Conservation (phyloP, 2,888 invertebrate genomes). For the Emmelina monodactyla region DNA sequence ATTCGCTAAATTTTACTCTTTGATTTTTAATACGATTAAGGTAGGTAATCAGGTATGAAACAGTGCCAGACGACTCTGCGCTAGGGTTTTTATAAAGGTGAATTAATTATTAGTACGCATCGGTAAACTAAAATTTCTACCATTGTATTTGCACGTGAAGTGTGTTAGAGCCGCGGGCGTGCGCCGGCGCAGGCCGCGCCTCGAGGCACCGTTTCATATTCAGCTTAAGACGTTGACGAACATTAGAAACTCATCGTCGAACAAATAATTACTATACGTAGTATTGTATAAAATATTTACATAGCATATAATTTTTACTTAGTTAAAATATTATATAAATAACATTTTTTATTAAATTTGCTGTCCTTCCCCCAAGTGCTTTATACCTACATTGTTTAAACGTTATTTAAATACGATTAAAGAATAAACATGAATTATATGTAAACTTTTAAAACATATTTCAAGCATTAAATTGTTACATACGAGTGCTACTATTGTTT, state of each 20-base stretch:
- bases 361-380: conserved; percentile 69
- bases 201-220: conserved; percentile 40
- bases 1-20: conserved; percentile 66
- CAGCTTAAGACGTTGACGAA: conserved; percentile 51
- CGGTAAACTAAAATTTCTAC: conserved; percentile 60
- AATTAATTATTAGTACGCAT: conserved; percentile 62
- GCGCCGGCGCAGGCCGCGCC: conserved; percentile 10
- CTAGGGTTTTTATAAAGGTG: conserved; percentile 64
- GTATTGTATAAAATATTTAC: conserved; percentile 65
- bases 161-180: conserved; percentile 23
- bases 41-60: conserved; percentile 55
- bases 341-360: conserved; percentile 67
- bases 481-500: conserved; percentile 47
- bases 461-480: conserved; percentile 58
- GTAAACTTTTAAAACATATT: conserved; percentile 59
- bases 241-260: conserved; percentile 57
- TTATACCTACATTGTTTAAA: conserved; percentile 66
- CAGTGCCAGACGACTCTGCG: conserved; percentile 63
- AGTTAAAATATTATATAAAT: conserved; percentile 63
- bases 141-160: conserved; percentile 60
- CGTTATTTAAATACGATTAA: conserved; percentile 54
- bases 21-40: conserved; percentile 62
- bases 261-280: conserved; percentile 52
- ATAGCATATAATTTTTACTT: conserved; percentile 66
- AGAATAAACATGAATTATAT: conserved; percentile 58